phyloP scores from a whole-genome alignment of 2,888 invertebrate genomes.

The Allophyes oxyacanthae region DNA sequence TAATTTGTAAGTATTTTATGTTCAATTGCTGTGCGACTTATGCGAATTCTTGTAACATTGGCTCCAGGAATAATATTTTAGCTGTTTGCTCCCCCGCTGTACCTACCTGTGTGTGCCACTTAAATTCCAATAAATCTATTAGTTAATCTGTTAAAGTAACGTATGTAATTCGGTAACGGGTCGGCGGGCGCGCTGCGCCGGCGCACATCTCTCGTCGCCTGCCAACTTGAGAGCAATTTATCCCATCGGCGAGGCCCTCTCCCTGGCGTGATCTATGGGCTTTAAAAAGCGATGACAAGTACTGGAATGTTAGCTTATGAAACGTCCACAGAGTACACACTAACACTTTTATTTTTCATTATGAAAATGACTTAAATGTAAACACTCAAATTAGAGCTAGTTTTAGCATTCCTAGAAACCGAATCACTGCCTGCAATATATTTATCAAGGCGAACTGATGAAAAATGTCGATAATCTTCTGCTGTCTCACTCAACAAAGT shows the following conservation, averaged over 20 bases:
- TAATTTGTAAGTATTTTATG: constrained; percentile 51
- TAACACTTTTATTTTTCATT: constrained; percentile 45
- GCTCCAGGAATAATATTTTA: constrained; percentile 21
- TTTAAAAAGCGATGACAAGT: constrained; percentile 79
- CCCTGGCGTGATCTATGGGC: constrained; percentile 74
- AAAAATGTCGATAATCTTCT: constrained; percentile 39
- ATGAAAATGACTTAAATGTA: constrained; percentile 19
- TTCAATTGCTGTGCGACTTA: constrained; percentile 74
- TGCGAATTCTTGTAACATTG: constrained; percentile 70
- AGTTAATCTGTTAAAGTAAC: constrained; percentile 70
- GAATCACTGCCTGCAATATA: constrained; percentile 48
- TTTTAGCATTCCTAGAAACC: constrained; percentile 41
- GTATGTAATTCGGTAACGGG: constrained; percentile 62
- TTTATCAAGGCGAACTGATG: constrained; percentile 38
- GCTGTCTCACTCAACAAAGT: constrained; percentile 43
- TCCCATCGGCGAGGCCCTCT: constrained; percentile 72
- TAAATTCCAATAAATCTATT: constrained; percentile 74
- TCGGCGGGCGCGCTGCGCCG: constrained; percentile 56
- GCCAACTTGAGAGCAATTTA: constrained; percentile 79
- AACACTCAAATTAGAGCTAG: constrained; percentile 49
- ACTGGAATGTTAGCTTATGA: constrained; percentile 53
- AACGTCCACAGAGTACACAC: constrained; percentile 47
- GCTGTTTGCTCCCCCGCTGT: constrained; percentile 6
- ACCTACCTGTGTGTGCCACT: constrained; percentile 62
- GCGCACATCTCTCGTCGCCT: constrained; percentile 76